Base-by-base conservation (phyloP, 2,113 vertebrate species). In the Poicephalus gulielmi region DNA sequence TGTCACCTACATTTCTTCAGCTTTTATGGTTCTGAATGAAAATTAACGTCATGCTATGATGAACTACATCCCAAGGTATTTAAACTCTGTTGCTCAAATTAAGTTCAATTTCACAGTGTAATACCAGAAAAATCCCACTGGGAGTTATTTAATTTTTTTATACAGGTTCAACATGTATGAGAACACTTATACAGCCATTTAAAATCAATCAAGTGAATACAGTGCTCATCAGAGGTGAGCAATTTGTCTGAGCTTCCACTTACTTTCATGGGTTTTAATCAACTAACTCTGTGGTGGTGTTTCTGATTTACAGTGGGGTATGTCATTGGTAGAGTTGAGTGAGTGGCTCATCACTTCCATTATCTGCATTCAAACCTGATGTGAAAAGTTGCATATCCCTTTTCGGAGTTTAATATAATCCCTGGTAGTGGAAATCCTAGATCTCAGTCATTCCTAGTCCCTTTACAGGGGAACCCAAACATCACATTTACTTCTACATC, bases 121-220 rank as follows among this genome's bases (percentile, higher is more conserved):
- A 91, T 94, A 87, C 82, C 73, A 75, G 59, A 95, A 95, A 84
- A 86, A 90, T 78, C 86, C 94, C 60, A 0, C 11, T 92, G 96
- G 95, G 89, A 95, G 37, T 90, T 91, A 71, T 52, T 92, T 88
- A 79, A 93, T 91, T 94, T 94, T 92, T 93, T 96, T 64, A 76
- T 92, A 50, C 74, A 94, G 92, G 76, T 90, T 96, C 92, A 96
- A 90, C 69, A 75, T 74, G 81, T 82, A 80, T 95, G 85, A 91
- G 91, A 94, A 94, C 62, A 92, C 66, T 96, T 91, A 89, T 33
- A 35, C 62, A 94, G 30, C 46, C 60, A 95, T 92, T 96, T 94
- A 85, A 91, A 95, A 92, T 96, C 96, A 95, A 94, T 96, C 94
- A 94, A 59, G 35, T 85, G 94, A 96, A 73, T 47, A 86, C 57